phyloP scores from a whole-genome alignment of 1,140 invertebrate species.

The Mylabris phalerata region DNA sequence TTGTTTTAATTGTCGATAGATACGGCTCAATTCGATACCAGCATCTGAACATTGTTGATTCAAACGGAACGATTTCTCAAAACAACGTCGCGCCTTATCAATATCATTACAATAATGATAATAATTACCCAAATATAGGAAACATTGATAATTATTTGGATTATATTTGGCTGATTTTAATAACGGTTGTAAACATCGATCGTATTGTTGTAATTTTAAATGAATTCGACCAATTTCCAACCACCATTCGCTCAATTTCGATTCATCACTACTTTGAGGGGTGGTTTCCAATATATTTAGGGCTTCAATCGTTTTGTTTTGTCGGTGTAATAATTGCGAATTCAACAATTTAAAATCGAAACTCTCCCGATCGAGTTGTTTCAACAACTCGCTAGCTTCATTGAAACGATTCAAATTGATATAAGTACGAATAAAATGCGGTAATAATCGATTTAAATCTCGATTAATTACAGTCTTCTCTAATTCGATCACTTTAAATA shows the following conservation, averaged over 20 bases:
- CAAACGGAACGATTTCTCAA: constrained; percentile 71
- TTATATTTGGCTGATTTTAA: constrained; percentile 69
- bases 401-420: constrained; percentile 32
- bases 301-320: constrained; percentile 49
- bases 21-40: constrained; percentile 66
- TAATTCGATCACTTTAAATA: constrained; percentile 43
- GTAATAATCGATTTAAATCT: constrained; percentile 9
- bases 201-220: constrained; percentile 54
- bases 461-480: constrained; percentile 38
- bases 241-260: constrained; percentile 43
- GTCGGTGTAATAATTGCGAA: constrained; percentile 42
- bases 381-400: constrained; percentile 31
- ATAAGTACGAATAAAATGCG: constrained; percentile 24
- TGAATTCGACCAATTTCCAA: constrained; percentile 60
- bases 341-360: constrained; percentile 31
- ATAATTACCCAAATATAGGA: constrained; percentile 69
- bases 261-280: too few relatives aligned
- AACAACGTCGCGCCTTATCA: constrained; percentile 69
- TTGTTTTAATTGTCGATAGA: constrained; percentile 61
- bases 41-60: constrained; percentile 59
- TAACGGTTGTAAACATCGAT: constrained; percentile 56
- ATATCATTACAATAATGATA: constrained; percentile 58
- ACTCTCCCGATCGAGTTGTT: constrained; percentile 3
- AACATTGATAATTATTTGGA: constrained; percentile 62
- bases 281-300: constrained; percentile 42